Evolutionary conservation across 2,797 vertebrate genomes (phyloP).

Genomic region (Valencia hispanica): DNA sequence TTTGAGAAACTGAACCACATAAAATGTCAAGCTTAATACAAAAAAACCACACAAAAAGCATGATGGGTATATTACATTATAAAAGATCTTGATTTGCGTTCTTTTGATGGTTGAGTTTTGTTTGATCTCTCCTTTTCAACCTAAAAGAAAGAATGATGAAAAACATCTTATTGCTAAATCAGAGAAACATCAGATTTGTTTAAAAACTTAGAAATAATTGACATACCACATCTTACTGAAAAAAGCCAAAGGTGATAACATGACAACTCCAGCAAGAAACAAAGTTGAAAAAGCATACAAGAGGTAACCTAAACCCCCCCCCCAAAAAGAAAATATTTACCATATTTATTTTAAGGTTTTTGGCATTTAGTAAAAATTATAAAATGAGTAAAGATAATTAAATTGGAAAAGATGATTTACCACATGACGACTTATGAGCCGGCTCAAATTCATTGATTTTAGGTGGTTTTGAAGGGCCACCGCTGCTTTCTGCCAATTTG

Average conservation of each 20-base stretch:
- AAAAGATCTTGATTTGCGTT: slow-evolving; percentile 47
- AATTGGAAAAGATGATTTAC: slow-evolving; percentile 39
- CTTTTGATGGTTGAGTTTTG: slow-evolving; percentile 44
- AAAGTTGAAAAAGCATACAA: slow-evolving; percentile 77
- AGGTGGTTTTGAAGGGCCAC: slow-evolving; percentile 27
- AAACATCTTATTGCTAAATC: neutral
- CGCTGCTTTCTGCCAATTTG: slow-evolving; percentile 22
- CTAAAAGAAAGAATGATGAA: slow-evolving; percentile 39
- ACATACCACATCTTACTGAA: slow-evolving; percentile 84
- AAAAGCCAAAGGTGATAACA: slow-evolving; percentile 79
- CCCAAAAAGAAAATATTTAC: slow-evolving; percentile 34
- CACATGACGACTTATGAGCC: slow-evolving; percentile 29
- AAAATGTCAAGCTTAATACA: neutral
- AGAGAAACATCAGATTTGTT: neutral
- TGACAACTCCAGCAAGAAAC: slow-evolving; percentile 77
- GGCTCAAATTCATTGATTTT: slow-evolving; percentile 23
- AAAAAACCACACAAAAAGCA: neutral
- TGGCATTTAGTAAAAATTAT: neutral
- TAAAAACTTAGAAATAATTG: slow-evolving; percentile 32
- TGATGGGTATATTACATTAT: slow-evolving; percentile 22
- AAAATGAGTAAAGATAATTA: neutral
- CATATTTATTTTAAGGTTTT: neutral
- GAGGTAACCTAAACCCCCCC: slow-evolving; percentile 75
- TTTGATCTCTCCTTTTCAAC: slow-evolving; percentile 56
- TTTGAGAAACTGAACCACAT: neutral